Conservation (phyloP, 2,888 invertebrate genomes). For the Cecidostiba fungosa region DNA sequence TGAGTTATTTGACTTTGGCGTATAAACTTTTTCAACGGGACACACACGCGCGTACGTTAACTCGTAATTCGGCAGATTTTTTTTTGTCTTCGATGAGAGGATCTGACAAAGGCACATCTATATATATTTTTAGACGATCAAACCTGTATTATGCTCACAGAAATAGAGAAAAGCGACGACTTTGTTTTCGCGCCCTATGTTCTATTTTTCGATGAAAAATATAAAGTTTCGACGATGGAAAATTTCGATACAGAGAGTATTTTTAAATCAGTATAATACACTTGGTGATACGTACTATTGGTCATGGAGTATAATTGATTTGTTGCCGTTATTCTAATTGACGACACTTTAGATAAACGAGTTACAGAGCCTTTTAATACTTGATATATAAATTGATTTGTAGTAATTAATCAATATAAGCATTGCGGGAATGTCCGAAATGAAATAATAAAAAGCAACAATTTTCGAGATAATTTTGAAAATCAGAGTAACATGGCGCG, state of each 20-base stretch:
- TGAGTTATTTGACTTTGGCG: constrained; percentile 29
- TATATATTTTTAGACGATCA: constrained; percentile 31
- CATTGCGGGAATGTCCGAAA: too few relatives aligned
- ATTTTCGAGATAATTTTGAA: too few relatives aligned
- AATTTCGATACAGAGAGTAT: not conserved
- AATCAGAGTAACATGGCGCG: too few relatives aligned
- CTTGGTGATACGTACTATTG: not conserved
- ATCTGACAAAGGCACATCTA: not conserved
- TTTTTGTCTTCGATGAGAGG: not conserved
- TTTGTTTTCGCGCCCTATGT: not conserved
- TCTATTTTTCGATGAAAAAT: not conserved
- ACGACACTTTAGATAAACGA: too few relatives aligned
- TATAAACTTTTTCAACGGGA: not conserved
- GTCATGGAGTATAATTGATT: too few relatives aligned
- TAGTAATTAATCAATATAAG: too few relatives aligned
- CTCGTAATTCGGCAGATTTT: constrained; percentile 25
- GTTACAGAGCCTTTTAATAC: too few relatives aligned
- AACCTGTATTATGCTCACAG: not conserved
- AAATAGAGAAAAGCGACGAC: too few relatives aligned
- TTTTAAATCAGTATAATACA: not conserved
- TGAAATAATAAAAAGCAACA: too few relatives aligned
- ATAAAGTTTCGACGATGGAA: not conserved
- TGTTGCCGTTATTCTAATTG: too few relatives aligned
- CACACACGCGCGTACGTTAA: not conserved
- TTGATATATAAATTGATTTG: too few relatives aligned